Percentiles rank a stretch among this genome's conserved stretches.
Conservation (phyloP, 2,888 invertebrate species). For the Molanna angustata region DNA sequence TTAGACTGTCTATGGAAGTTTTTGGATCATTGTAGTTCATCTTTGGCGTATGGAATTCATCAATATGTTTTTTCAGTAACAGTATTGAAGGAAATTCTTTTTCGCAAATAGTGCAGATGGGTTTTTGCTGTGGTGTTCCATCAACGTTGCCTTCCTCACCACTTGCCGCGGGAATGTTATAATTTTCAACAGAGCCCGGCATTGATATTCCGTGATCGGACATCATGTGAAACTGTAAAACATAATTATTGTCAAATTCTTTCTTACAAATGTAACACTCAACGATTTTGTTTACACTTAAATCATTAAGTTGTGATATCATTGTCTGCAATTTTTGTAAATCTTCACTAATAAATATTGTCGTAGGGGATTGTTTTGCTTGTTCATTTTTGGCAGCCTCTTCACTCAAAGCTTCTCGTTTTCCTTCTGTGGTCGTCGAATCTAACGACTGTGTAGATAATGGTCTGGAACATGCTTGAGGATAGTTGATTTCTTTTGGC, state of each 20-base stretch:
- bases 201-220: conserved; percentile 61
- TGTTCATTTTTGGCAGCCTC: conserved; percentile 34
- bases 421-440: conserved; percentile 38
- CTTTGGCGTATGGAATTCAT: conserved; percentile 60
- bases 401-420: conserved; percentile 38
- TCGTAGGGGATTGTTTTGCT: conserved; percentile 33
- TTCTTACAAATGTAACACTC: conserved; percentile 69
- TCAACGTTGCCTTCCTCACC: conserved; percentile 41
- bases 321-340: conserved; percentile 86
- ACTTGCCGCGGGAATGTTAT: conserved; percentile 31
- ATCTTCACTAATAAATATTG: conserved; percentile 75
- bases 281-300: conserved; percentile 60
- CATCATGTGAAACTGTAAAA: conserved; percentile 66
- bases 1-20: conserved; percentile 20
- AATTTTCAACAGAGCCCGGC: conserved; percentile 43
- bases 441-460: conserved; percentile 36
- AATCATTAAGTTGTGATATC: conserved; percentile 83
- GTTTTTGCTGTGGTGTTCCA: conserved; percentile 41
- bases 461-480: conserved; percentile 53
- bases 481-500: conserved; percentile 49
- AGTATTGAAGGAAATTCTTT: conserved; percentile 56
- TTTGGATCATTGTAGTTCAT: conserved; percentile 38
- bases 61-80: conserved; percentile 65
- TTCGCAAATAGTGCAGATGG: conserved; percentile 45
- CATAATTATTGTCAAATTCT: conserved; percentile 69